These are phyloP conservation scores for Elysia crispata DNA, from an alignment of 2,888 invertebrate genomes.

Conservation along the genomic window DNA sequence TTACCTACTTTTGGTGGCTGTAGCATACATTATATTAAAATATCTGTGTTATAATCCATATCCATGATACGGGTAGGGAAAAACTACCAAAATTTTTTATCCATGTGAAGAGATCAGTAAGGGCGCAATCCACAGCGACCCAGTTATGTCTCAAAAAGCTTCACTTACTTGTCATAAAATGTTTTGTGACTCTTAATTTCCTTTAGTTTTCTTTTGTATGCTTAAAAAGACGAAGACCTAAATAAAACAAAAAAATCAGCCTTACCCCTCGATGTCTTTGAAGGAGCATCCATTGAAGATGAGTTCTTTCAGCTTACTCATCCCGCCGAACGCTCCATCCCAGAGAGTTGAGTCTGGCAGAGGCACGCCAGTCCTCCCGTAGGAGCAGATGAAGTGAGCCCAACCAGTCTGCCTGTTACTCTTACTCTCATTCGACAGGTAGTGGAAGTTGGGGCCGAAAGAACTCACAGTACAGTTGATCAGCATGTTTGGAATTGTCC, in stretches of 20 bases:
- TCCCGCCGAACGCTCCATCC: conserved; percentile 21
- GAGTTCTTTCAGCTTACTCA: conserved; percentile 3
- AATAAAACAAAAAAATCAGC: neutral
- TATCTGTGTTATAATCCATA: no score
- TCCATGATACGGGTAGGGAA: no score
- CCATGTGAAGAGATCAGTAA: no score
- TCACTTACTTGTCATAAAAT: no score
- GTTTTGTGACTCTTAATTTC: no score
- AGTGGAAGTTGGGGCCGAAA: conserved; percentile 12
- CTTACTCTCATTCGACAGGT: neutral
- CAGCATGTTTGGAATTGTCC: neutral
- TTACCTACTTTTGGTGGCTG: no score
- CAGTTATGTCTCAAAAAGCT: no score
- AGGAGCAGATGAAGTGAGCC: conserved; percentile 32
- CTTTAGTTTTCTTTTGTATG: no score
- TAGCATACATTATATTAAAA: no score
- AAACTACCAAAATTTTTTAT: no score
- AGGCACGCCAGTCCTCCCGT: neutral
- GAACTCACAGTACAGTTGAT: conserved; percentile 46
- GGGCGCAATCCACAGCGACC: no score
- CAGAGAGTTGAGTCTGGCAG: conserved; percentile 21
- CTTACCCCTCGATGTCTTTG: conserved; percentile 29
- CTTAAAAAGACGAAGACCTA: neutral
- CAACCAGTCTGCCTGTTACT: conserved; percentile 19
- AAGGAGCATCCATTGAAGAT: conserved; percentile 31